These are phyloP conservation scores for Scopus umbretta DNA, from an alignment of 2,113 vertebrate genomes.

Conservation along the genomic window DNA sequence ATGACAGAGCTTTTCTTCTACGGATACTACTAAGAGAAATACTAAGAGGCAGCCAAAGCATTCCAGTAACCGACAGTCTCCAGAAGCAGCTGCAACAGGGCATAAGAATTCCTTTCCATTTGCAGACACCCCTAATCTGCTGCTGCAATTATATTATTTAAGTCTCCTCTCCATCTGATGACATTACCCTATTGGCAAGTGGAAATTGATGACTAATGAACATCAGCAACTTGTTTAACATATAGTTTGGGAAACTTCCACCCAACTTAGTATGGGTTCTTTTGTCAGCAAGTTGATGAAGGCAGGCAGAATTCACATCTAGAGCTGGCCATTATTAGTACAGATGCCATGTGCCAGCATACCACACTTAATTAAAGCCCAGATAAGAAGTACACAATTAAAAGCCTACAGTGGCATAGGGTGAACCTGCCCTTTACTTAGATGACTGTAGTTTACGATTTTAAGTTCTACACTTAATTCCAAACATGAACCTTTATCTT, in stretches of 20 bases:
- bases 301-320: background rate
- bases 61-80: background rate
- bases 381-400: background rate
- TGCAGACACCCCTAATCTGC: background rate
- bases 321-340: background rate
- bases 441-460: background rate
- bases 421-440: background rate
- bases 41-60: background rate
- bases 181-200: background rate
- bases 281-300: background rate
- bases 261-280: background rate
- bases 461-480: background rate
- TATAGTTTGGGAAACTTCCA: background rate
- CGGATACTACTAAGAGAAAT: background rate
- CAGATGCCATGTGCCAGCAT: background rate
- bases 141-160: background rate
- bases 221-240: background rate
- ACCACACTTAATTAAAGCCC: background rate
- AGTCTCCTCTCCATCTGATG: background rate
- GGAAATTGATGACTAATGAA: background rate
- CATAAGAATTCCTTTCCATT: background rate
- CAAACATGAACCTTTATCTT: background rate
- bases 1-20: background rate
- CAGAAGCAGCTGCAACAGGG: background rate
- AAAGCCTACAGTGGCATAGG: background rate